These are phyloP conservation scores for Thalassophryne amazonica DNA, from an alignment of 2,797 vertebrate genomes.

Conservation along the genomic window DNA sequence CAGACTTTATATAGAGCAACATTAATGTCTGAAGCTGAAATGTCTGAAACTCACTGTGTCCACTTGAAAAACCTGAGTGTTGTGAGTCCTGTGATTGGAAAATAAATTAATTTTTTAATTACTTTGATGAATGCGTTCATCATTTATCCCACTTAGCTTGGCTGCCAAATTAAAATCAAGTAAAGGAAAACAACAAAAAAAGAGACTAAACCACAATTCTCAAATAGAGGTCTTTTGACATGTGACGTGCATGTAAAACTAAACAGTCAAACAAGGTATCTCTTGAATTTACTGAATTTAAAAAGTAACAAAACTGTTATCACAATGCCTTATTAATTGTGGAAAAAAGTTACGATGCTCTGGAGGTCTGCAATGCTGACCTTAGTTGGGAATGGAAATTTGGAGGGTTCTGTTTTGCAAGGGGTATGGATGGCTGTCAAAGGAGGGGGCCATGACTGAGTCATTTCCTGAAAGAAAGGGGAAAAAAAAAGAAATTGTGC, in stretches of 20 bases:
- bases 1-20: background rate
- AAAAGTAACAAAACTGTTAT: too few relatives aligned
- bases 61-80: constrained; percentile 83
- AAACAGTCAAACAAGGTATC: too few relatives aligned
- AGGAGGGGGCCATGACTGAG: constrained; percentile 97
- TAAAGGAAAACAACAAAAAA: background rate
- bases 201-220: too few relatives aligned
- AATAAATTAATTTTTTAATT: background rate
- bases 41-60: constrained; percentile 86
- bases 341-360: too few relatives aligned
- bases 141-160: background rate
- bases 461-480: constrained; percentile 89
- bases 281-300: too few relatives aligned
- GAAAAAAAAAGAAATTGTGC: background rate
- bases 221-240: too few relatives aligned
- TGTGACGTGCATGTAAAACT: too few relatives aligned
- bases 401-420: constrained; percentile 98
- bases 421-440: constrained; percentile 98
- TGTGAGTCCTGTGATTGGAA: constrained; percentile 83
- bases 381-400: constrained; percentile 98
- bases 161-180: background rate
- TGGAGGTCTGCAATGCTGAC: constrained; percentile 71
- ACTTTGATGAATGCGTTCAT: background rate
- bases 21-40: background rate
- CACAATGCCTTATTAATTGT: background rate